Evolutionary conservation across 2,113 vertebrate species (phyloP), one percentile per base, ranked within the genome.

Genomic region (Saccopteryx leptura): DNA sequence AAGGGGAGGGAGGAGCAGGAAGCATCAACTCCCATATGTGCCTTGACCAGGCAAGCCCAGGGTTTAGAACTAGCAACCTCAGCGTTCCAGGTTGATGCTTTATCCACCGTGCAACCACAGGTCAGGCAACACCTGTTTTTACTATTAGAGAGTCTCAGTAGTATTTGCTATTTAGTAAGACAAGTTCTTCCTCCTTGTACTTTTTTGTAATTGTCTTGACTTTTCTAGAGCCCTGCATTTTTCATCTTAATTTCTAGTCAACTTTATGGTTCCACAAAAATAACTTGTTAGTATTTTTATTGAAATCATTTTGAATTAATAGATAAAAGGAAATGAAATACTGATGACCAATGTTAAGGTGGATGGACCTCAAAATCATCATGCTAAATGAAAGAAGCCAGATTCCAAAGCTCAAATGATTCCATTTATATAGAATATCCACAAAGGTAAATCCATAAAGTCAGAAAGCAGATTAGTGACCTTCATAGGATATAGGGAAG

Each of bases 261-360:
- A 52, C 76, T 82, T 63, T 54, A 54, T 66, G 48, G 13, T 85
- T 56, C 13, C 19, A 60, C 4, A 95, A 90, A 81, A 86, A 52
- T 71, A 93, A 84, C 14, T 9, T 46, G 14, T 28, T 80, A 31
- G 58, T 7, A 66, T 90, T 78, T 75, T 65, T 86, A 75, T 15
- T 93, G 68, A 17, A 90, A 75, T 93, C 26, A 61, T 52, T 80
- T 61, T 74, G 19, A 69, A 81, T 75, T 81, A 95, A 75, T 50
- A 81, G n/a, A 28, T 82, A 46, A 26, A 81, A 46, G 28, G 24
- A 60, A 28, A 63, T 82, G 58, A 82, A 63, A 63, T 39, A 46
- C 33, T 63, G 58, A 63, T 48, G 28, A 81, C 79, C 72, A 75
- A 63, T 4, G 58, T 33, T n/a, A 80, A 58, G 54, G 76, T 58